Conservation (phyloP, 2,113 vertebrate genomes). For the Hemibagrus wyckioides region DNA sequence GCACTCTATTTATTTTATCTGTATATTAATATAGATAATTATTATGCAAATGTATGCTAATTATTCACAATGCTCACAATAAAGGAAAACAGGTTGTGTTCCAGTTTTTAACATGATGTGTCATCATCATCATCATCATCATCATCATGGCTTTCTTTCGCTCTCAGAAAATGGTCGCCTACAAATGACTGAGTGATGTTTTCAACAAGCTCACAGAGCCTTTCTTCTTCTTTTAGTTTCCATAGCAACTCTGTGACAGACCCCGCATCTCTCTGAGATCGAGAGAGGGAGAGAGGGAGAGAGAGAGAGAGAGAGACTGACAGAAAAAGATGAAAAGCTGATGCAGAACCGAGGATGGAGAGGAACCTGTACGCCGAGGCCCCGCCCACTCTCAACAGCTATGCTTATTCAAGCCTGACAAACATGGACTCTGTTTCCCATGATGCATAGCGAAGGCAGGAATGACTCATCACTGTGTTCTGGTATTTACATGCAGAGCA, state of each 20-base stretch:
- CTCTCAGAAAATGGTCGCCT: conserved; percentile 72
- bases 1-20: background rate
- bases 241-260: conserved; percentile 76
- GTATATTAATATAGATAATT: background rate
- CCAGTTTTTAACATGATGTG: background rate
- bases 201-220: conserved; percentile 65
- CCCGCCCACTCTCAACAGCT: conserved; percentile 47
- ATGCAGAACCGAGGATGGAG: background rate
- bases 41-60: conserved; percentile 13
- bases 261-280: conserved; percentile 59
- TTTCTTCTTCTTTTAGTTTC: conserved; percentile 76
- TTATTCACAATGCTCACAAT: background rate
- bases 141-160: conserved; percentile 52
- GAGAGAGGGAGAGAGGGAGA: background rate
- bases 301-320: background rate
- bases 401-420: conserved; percentile 16
- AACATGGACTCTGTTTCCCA: conserved; percentile 30
- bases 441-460: conserved; percentile 2
- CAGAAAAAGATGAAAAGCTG: background rate
- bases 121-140: background rate
- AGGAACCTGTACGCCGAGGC: conserved; percentile 63
- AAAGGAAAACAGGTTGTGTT: background rate
- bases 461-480: conserved; percentile 36
- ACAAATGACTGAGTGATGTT: conserved; percentile 72
- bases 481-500: conserved; percentile 22